Evolutionary conservation across 1,140 invertebrate species (phyloP), one percentile per base, ranked within the genome.

Genomic region (Polyergus mexicanus): DNA sequence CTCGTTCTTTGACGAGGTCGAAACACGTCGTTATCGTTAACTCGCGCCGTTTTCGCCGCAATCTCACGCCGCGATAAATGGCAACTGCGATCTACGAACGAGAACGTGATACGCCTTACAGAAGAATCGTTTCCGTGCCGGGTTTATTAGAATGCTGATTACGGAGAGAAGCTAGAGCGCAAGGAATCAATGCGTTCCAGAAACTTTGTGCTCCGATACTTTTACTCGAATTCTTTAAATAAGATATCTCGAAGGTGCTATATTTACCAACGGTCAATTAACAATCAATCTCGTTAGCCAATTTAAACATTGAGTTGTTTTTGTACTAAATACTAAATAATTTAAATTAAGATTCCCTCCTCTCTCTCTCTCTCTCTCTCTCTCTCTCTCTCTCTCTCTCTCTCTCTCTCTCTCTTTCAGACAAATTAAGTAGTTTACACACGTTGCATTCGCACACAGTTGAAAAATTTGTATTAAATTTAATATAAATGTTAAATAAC

Each of bases 21-120:
- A 72, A 88, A 89, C 74, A 85, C 60, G 75, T 80, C 77, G 69
- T 90, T 90, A 90, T 90, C 89, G 88, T 84, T 86, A 85, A 88
- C 71, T 85, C 83, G 80, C 47, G 8, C 71, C 86, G 51, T 78
- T 78, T 68, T 89, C 77, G 56, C 54, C 56, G 41, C 71, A 81
- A 83, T 83, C 16, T 51, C 38, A 35, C 56, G 25, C 22, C 66
- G 62, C 86, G 88, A 90, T 90, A 90, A 89, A 85, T 89, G 77
- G 35, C 87, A 88, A 90, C 88, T 89, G 77, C 77, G 58, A 22
- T 60, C 74, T 16, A 88, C 60, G 16, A 68, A 85, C 83, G 62
- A 68, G 58, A 56, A 80, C 60, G 38, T 58, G 85, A 7, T 5
- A 38, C 63, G 28, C 60, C 54, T 71, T 62, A 51, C 4, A 86